phyloP scores from a whole-genome alignment of 2,113 vertebrate species.

The Trogon surrucura region DNA sequence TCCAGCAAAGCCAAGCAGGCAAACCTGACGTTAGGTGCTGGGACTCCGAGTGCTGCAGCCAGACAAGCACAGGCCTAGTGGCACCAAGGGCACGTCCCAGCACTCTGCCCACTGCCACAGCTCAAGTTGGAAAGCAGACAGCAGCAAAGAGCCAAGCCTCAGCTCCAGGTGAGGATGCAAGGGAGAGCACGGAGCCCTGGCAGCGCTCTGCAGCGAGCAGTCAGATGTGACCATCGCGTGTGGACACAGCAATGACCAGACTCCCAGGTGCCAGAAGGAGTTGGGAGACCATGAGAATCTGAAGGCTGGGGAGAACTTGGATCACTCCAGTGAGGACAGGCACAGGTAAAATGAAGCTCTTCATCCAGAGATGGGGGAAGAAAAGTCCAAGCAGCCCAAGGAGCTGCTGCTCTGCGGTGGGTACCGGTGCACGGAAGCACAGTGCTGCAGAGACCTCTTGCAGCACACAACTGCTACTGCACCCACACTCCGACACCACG shows the following conservation, averaged over 20 bases:
- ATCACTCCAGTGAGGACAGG: neutral
- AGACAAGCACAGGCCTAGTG: fast-evolving
- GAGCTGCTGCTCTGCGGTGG: neutral
- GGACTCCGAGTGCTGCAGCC: neutral
- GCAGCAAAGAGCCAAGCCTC: neutral
- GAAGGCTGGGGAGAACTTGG: neutral
- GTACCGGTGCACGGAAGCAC: fast-evolving
- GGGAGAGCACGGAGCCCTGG: neutral
- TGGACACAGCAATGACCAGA: fast-evolving
- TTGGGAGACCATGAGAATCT: neutral
- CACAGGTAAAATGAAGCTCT: fast-evolving
- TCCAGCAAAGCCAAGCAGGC: neutral
- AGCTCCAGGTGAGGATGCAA: neutral
- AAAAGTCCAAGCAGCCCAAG: fast-evolving
- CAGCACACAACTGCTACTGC: slow-evolving; percentile 31
- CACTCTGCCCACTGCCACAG: fast-evolving
- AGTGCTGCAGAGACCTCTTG: slow-evolving; percentile 63
- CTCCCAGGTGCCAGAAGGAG: neutral
- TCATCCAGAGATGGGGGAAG: neutral
- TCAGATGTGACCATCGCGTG: fast-evolving
- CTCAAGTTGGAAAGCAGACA: neutral
- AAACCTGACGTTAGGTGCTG: neutral
- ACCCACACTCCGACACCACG: fast-evolving
- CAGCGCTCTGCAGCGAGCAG: neutral
- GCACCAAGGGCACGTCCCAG: neutral